Evolutionary conservation across 2,888 invertebrate genomes (phyloP), one percentile per base, ranked within the genome.

Genomic region (Agrotis segetum): DNA sequence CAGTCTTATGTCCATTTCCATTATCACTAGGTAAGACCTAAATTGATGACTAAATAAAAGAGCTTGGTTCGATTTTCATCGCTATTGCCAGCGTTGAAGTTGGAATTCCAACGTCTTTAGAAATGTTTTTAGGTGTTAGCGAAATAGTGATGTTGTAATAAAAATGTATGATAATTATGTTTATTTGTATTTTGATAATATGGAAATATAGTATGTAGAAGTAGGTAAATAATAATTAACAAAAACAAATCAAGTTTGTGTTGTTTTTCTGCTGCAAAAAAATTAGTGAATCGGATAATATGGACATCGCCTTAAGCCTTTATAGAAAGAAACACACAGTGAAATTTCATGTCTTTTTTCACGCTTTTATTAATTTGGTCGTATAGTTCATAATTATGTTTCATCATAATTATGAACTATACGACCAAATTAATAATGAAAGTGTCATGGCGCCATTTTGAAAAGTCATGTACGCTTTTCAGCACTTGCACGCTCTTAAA

Each of bases 111-210:
- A 55, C 24, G 53, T 53, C 21, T 9, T 29, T 6, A 52, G 17
- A 49, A 29, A 9, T 55, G 11, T 55, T 55, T 53, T 9, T 29
- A 29, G 29, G 11, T 55, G 55, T 55, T 52, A 16, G 52, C 21
- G 52, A 52, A 6, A 21, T 17, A 47, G 16, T 3, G 24, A 24
- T 24, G 17, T 53, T 24, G 9, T 40, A 24, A 17, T 34, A 47
- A 40, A 16, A 16, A 40, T 17, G 13, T 53, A 17, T 16, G 3
- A 49, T 53, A 47, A 29, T 24, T 53, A 34, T 17, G 73, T 79
- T 46, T 79, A 65, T 78, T 75, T 75, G 60, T 60, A 59, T 52
- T 49, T 6, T 59, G 74, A 76, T 72, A 76, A 40, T 40, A 40
- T 40, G 34, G 17, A 52, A 58, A 29, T 19, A 13, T 46, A 16